Percentiles rank a stretch among this genome's conserved stretches.
These are phyloP conservation scores for Pygoscelis adeliae DNA, from an alignment of 2,113 vertebrate genomes.

Conservation along the genomic window DNA sequence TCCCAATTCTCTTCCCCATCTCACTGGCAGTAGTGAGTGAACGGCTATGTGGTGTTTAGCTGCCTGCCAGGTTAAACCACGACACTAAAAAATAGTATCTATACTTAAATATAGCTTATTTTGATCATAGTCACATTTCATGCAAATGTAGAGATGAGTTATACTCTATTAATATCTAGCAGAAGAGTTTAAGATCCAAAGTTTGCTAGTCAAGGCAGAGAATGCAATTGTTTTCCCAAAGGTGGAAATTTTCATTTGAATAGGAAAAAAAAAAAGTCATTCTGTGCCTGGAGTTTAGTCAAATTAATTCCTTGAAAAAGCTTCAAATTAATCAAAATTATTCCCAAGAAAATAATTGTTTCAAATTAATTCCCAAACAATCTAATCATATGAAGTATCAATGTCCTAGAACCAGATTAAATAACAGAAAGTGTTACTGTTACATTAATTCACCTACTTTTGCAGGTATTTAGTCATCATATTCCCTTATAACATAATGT, in stretches of 20 bases:
- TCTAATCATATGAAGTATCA: not conserved
- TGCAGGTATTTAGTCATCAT: not conserved
- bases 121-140: not conserved
- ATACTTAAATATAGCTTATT: not conserved
- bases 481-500: not conserved
- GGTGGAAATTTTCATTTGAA: not conserved
- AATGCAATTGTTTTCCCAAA: not conserved
- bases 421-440: not conserved
- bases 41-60: not conserved
- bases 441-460: not conserved
- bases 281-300: not conserved
- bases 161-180: not conserved
- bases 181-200: not conserved
- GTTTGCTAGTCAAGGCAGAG: not conserved
- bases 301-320: not conserved
- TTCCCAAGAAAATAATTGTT: not conserved
- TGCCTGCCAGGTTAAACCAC: not conserved
- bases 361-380: not conserved
- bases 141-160: not conserved
- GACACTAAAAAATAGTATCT: not conserved
- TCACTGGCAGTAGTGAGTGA: not conserved
- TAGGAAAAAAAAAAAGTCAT: not conserved
- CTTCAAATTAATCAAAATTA: not conserved
- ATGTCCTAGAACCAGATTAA: not conserved
- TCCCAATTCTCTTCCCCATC: not conserved